Evolutionary conservation across 2,113 vertebrate genomes (phyloP), one percentile per base, ranked within the genome.

Genomic region (Acanthochromis polyacanthus): DNA sequence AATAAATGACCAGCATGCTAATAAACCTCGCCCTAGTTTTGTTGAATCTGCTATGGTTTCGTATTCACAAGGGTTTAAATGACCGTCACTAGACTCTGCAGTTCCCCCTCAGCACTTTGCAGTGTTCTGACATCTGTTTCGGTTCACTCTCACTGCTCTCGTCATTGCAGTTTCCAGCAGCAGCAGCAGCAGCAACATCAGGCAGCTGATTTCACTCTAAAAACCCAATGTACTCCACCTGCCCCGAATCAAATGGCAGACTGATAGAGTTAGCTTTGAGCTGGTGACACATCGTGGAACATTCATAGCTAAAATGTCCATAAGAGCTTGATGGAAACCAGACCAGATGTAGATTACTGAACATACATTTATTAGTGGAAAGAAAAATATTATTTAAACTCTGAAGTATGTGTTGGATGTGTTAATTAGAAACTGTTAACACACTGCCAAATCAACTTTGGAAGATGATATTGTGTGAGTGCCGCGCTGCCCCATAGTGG

Each of bases 191-290:
- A 25, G 14, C 30, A 30, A 46, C 46, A 56, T 28, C 46, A 71
- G 48, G 43, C 64, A 51, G 50, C 69, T 78, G 59, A 60, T 75
- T 75, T 57, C 40, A 66, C 46, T 56, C 22, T 19, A 16, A 75
- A 62, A 81, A 36, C 30, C 11, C 15, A 43, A 16, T 16, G 3
- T 12, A 51, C 5, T 9, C 58, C 55, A 78, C 28, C 52, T 78
- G 69, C 38, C 22, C 17, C 30, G 57, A 36, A 59, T 71, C 67
- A 75, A 61, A 75, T 55, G 5, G 38, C 59, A 46, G 51, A 80
- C 53, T 58, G 62, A 30, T 56, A 65, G 72, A 52, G 63, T 75
- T 46, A 23, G 64, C 64, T 28, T 5, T 4, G 40, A 28, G 30
- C 51, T 66, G 5, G 22, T n/a, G 19, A 40, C 6, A 50, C 1